Conservation (phyloP, 2,797 vertebrate species). For the Falco concolor region DNA sequence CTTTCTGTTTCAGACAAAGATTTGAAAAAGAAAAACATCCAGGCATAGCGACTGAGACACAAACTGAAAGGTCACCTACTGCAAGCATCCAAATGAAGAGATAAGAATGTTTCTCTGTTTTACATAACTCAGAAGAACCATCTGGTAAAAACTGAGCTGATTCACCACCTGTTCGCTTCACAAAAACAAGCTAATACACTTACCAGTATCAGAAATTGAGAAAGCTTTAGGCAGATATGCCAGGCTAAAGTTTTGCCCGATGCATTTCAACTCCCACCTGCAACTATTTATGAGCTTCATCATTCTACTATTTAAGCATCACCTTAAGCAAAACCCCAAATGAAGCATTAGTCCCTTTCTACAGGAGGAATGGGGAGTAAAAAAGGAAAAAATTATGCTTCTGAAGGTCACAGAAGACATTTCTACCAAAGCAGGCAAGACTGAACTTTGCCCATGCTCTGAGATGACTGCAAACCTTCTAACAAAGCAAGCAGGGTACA, state of each 20-base stretch:
- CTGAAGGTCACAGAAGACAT: conserved; percentile 30
- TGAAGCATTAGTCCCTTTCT: neutral
- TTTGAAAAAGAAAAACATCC: neutral
- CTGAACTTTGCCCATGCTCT: neutral
- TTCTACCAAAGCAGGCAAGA: neutral
- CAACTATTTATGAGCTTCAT: neutral
- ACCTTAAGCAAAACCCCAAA: neutral
- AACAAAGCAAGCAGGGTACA: conserved; percentile 11
- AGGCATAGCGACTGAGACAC: neutral
- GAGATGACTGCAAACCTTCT: neutral
- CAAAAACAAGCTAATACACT: conserved; percentile 15
- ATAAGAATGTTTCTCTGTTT: conserved; percentile 9
- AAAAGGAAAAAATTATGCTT: neutral
- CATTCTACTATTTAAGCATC: neutral
- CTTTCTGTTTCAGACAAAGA: conserved; percentile 35
- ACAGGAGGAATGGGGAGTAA: neutral
- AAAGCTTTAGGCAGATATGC: neutral
- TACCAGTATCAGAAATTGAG: neutral
- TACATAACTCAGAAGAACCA: neutral
- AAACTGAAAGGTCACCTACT: conserved; percentile 42
- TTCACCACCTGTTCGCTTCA: neutral
- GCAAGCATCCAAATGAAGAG: neutral
- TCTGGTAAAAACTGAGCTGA: conserved; percentile 37
- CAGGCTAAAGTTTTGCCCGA: neutral
- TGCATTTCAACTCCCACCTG: neutral